phyloP scores from a whole-genome alignment of 2,113 vertebrate species.

The Pangasianodon gigas region DNA sequence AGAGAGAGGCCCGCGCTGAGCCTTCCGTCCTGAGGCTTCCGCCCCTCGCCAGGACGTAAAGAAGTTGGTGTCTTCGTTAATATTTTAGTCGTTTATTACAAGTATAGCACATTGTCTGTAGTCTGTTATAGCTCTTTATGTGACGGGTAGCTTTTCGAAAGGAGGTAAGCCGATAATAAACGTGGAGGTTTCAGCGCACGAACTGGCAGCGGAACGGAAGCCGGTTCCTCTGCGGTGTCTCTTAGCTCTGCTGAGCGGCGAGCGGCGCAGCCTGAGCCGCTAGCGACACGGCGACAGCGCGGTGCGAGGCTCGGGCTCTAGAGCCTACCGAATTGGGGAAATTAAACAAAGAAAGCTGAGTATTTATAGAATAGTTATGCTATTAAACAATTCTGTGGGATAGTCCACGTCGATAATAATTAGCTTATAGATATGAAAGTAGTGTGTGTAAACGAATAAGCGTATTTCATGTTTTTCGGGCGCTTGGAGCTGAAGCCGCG shows the following conservation, averaged over 20 bases:
- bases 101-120: background rate
- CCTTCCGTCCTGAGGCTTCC: constrained; percentile 26
- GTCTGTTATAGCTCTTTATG: background rate
- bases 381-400: background rate
- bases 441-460: background rate
- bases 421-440: background rate
- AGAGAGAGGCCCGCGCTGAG: constrained; percentile 19
- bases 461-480: background rate
- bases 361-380: background rate
- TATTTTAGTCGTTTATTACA: background rate
- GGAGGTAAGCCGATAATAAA: background rate
- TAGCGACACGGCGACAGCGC: constrained; percentile 64
- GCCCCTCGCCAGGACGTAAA: background rate
- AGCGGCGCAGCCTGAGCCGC: constrained; percentile 66
- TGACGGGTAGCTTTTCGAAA: background rate
- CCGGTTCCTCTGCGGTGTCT: constrained; percentile 76
- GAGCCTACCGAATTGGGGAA: background rate
- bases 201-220: constrained; percentile 57
- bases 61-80: background rate
- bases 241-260: constrained; percentile 70
- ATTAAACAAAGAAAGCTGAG: background rate
- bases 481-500: background rate
- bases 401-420: background rate
- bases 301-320: constrained; percentile 51
- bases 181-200: background rate